Percentiles rank a stretch among this genome's conserved stretches.
These are phyloP conservation scores for Junco hyemalis DNA, from an alignment of 2,113 vertebrate genomes.

Conservation along the genomic window DNA sequence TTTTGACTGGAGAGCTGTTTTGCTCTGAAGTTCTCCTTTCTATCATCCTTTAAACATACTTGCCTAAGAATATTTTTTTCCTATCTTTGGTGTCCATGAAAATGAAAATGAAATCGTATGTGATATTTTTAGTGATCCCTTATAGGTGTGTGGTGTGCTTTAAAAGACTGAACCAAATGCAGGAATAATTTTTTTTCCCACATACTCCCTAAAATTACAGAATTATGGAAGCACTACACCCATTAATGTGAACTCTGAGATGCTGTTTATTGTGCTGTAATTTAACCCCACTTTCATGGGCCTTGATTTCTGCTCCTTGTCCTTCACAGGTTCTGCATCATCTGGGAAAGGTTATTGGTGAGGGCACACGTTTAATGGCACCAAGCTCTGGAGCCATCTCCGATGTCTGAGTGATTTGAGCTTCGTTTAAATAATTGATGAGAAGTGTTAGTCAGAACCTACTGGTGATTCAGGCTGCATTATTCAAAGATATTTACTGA, in stretches of 20 bases:
- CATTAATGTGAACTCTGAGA: not conserved
- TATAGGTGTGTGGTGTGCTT: not conserved
- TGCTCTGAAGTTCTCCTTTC: not conserved
- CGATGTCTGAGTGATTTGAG: slow-evolving; percentile 53
- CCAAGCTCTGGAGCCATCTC: slow-evolving; percentile 71
- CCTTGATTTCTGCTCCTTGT: slow-evolving; percentile 11
- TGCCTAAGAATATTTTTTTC: not conserved
- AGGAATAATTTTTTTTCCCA: not conserved
- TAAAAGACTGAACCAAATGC: not conserved
- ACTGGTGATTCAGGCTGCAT: slow-evolving; percentile 38
- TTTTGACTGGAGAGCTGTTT: not conserved
- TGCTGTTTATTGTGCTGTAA: not conserved
- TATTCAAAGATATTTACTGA: slow-evolving; percentile 23
- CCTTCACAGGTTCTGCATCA: slow-evolving; percentile 19
- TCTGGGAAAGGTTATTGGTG: slow-evolving; percentile 43
- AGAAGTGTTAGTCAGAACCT: slow-evolving; percentile 40
- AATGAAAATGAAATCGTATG: not conserved
- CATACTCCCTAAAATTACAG: not conserved
- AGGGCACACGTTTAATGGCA: slow-evolving; percentile 62
- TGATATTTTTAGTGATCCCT: not conserved
- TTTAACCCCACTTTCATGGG: not conserved
- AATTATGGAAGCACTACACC: not conserved
- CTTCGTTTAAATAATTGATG: slow-evolving; percentile 82
- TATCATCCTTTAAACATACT: not conserved
- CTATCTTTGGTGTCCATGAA: not conserved